These are phyloP conservation scores for Plotosus lineatus DNA, from an alignment of 2,113 vertebrate genomes.

Conservation along the genomic window DNA sequence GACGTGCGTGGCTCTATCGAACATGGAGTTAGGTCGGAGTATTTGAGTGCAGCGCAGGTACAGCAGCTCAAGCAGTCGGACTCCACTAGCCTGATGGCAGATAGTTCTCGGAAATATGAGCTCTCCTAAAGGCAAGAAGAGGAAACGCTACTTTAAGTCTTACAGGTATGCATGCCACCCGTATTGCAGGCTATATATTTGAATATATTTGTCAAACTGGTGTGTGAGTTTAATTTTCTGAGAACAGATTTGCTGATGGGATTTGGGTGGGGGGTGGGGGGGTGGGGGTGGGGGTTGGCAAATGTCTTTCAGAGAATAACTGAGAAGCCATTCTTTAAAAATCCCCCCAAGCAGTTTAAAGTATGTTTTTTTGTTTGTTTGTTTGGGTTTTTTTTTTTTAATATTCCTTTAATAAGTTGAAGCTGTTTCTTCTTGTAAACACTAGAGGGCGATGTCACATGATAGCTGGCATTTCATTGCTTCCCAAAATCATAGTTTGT, in stretches of 20 bases:
- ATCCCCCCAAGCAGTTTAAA: neutral
- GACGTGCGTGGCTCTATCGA: conserved; percentile 34
- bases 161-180: conserved; percentile 35
- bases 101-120: conserved; percentile 40
- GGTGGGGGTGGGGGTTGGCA: too few relatives aligned
- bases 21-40: conserved; percentile 21
- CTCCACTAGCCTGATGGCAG: conserved; percentile 25
- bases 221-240: neutral
- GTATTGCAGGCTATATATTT: neutral
- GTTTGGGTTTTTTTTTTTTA: neutral
- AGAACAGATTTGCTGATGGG: neutral
- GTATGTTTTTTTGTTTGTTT: neutral
- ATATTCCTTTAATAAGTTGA: neutral
- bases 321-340: too few relatives aligned
- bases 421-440: conserved; percentile 13
- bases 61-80: neutral
- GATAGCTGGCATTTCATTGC: neutral
- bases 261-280: too few relatives aligned
- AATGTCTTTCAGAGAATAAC: neutral
- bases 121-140: conserved; percentile 53
- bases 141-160: conserved; percentile 51
- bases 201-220: neutral
- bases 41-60: conserved; percentile 9
- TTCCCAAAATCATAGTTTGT: neutral
- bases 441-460: conserved; percentile 40